phyloP scores from a whole-genome alignment of 2,113 vertebrate genomes.

The Halcyon senegalensis region DNA sequence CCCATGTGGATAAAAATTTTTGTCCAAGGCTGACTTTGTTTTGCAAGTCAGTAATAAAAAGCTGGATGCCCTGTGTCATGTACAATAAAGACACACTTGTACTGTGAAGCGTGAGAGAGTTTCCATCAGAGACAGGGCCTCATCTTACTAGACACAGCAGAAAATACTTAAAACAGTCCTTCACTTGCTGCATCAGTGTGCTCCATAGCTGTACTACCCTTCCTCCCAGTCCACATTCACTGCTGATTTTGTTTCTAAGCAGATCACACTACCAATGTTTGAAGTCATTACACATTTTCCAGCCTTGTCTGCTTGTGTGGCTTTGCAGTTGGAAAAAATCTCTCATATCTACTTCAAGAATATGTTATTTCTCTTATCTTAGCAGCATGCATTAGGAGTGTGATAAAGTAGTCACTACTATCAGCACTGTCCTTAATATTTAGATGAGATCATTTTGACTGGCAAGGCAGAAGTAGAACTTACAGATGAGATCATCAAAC shows the following conservation, averaged over 20 bases:
- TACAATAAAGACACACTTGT: background rate
- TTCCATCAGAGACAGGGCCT: background rate
- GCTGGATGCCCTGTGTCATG: background rate
- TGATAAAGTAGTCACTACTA: background rate
- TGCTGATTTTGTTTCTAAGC: background rate
- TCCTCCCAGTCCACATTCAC: background rate
- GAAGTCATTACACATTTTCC: background rate
- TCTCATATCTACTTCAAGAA: background rate
- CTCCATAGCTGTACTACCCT: background rate
- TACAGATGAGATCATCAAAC: slow-evolving; percentile 26
- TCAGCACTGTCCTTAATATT: background rate
- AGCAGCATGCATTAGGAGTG: background rate
- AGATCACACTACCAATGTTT: background rate
- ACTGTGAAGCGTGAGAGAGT: background rate
- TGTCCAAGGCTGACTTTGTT: background rate
- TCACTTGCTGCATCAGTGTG: background rate
- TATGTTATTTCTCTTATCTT: slow-evolving; percentile 12
- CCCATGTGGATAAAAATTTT: rapidly evolving
- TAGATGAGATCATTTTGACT: slow-evolving; percentile 1
- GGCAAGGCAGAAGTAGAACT: background rate
- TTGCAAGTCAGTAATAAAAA: background rate
- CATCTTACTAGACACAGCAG: background rate
- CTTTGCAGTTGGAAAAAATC: slow-evolving; percentile 1
- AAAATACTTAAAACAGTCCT: background rate
- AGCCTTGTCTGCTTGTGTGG: background rate